A percentile compares a stretch with the other conserved stretches of the same genome.
Conservation (phyloP, 2,888 invertebrate genomes). For the Archips crataeganus region DNA sequence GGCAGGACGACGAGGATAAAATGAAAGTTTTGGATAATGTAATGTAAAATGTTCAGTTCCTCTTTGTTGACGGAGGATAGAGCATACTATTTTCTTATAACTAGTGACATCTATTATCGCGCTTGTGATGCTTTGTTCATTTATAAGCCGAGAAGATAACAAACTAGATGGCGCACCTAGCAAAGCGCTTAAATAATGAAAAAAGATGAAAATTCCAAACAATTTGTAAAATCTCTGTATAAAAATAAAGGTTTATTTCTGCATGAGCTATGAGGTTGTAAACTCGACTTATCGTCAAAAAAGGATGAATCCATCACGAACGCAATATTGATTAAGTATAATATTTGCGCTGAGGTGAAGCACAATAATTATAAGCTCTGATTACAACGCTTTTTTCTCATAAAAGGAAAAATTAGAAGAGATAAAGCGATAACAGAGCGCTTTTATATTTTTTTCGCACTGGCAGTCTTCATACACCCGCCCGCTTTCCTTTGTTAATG, state of each 20-base stretch:
- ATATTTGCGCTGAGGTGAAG: neutral
- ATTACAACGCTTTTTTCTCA: neutral
- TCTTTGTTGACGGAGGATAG: too few relatives aligned
- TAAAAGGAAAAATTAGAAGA: neutral
- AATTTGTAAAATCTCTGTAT: too few relatives aligned
- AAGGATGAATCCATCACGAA: neutral
- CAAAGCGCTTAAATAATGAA: too few relatives aligned
- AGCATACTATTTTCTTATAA: neutral
- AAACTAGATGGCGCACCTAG: neutral
- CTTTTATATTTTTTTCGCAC: slow-evolving; percentile 55
- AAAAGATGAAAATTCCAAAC: too few relatives aligned
- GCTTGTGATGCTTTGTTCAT: neutral
- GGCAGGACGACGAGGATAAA: too few relatives aligned
- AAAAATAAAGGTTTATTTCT: too few relatives aligned
- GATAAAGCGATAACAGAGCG: slow-evolving; percentile 5
- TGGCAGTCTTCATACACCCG: slow-evolving; percentile 56
- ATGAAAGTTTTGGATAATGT: too few relatives aligned
- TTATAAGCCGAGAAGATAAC: neutral
- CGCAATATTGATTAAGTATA: neutral
- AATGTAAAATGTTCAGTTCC: too few relatives aligned
- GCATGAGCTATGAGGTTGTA: neutral
- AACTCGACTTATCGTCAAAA: too few relatives aligned
- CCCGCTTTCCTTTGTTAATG: slow-evolving; percentile 49
- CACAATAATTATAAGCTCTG: neutral
- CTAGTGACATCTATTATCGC: neutral